Evolutionary conservation across 1,140 invertebrate genomes (phyloP).

Genomic region (Microplitis mediator): DNA sequence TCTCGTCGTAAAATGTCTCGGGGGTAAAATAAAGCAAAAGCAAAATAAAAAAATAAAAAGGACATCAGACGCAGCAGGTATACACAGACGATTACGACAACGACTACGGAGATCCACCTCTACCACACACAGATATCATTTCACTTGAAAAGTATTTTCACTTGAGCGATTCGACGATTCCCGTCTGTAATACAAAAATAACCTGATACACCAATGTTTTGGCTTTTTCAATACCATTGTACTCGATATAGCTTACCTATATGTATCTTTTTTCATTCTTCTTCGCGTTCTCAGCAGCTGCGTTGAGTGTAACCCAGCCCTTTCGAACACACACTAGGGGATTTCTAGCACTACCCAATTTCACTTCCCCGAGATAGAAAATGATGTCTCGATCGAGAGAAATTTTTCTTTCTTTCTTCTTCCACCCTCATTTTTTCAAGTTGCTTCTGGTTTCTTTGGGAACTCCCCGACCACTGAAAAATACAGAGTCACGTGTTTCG

Average conservation of each 20-base stretch:
- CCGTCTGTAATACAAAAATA: background rate
- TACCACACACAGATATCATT: background rate
- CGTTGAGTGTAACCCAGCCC: background rate
- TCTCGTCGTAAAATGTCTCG: conserved; percentile 10
- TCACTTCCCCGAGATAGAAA: conserved; percentile 12
- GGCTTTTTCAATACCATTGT: background rate
- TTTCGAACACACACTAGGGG: background rate
- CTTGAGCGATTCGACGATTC: conserved; percentile 2
- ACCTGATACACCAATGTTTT: background rate
- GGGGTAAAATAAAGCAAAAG: background rate
- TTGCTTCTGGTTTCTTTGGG: background rate
- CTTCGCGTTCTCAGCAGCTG: background rate
- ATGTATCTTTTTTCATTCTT: background rate
- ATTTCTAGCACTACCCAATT: background rate
- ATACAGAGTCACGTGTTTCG: conserved; percentile 31
- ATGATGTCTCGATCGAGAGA: conserved; percentile 17
- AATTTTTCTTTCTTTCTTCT: conserved; percentile 2
- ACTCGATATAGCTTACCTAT: background rate
- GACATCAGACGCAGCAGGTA: conserved; percentile 1
- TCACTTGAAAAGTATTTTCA: conserved; percentile 8
- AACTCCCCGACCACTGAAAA: background rate
- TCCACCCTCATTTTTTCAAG: background rate
- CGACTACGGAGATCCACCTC: background rate
- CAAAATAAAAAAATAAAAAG: background rate
- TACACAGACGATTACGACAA: background rate